Evolutionary conservation across 2,888 invertebrate genomes (phyloP), one percentile per base, ranked within the genome.

Genomic region (Drosophila meridiana): DNA sequence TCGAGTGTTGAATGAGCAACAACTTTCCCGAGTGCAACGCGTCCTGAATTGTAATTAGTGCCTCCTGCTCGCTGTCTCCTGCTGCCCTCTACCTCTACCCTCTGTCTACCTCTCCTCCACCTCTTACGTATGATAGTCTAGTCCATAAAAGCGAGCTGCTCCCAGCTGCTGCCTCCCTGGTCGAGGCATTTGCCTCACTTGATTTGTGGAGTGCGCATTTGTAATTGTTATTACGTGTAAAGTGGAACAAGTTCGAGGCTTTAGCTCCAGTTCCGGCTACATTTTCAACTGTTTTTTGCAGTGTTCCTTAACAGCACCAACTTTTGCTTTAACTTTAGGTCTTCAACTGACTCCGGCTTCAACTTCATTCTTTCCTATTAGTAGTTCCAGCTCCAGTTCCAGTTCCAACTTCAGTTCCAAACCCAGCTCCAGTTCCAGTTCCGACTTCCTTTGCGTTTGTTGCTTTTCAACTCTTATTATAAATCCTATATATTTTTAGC

Each of bases 31-130:
- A 80, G 89, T 89, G 89, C 80, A 85, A 89, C 83, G 83, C 88
- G 88, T 83, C 86, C 83, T 90, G 90, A 89, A 90, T 89, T 89
- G 90, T 89, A 89, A 89, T 89, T 90, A 89, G 89, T 83, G 77
- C 74, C 73, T 50, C 50, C 50, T 50, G 50, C 50, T 50, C 50
- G 32, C 32, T 34, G n/a, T 32, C 50, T 69, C 28, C 26, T 30
- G 42, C 32, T 28, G 28, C 36, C 36, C 38, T 20, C 36, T 14
- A 4, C 20, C 36, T 26, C n/a, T 5, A 5, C 55, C 56, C n/a
- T 8, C 14, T 26, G 8, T 20, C 36, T 14, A 4, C 20, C 36
- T 26, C n/a, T 5, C 3, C 55, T 8, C 14, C 14, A 4, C 61
- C 59, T 65, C 43, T 36, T 58, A 71, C 47, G n/a, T 30, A n/a